These are phyloP conservation scores for Hesperia comma DNA, from an alignment of 2,888 invertebrate genomes.

Conservation along the genomic window DNA sequence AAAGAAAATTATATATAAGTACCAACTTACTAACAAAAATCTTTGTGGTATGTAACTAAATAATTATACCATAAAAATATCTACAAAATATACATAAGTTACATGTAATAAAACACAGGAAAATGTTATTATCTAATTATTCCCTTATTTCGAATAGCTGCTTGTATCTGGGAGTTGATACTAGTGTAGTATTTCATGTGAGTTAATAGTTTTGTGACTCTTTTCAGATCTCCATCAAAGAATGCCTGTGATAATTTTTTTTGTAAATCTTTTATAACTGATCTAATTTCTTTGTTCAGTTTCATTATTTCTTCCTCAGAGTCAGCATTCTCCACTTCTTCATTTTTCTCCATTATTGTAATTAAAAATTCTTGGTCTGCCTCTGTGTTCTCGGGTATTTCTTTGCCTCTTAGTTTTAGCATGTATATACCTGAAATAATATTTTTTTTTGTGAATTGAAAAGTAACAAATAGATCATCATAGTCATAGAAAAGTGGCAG, in stretches of 20 bases:
- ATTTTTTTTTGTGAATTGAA: neutral
- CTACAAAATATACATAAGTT: constrained; percentile 2
- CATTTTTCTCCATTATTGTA: constrained; percentile 95
- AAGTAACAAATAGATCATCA: too few species aligned
- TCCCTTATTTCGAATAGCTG: constrained; percentile 82
- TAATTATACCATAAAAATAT: neutral
- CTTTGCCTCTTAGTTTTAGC: constrained; percentile 86
- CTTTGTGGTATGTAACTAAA: neutral
- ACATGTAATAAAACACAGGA: neutral
- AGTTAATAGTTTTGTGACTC: constrained; percentile 87
- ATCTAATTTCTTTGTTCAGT: constrained; percentile 84
- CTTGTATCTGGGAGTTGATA: constrained; percentile 90
- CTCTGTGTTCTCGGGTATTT: constrained; percentile 87
- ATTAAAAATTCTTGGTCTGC: constrained; percentile 88
- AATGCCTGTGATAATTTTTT: constrained; percentile 86
- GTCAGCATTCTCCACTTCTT: constrained; percentile 89
- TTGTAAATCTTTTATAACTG: constrained; percentile 78
- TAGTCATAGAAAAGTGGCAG: too few species aligned
- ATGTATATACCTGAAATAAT: constrained; percentile 87
- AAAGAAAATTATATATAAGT: too few species aligned
- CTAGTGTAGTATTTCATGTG: constrained; percentile 94
- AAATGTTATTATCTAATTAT: constrained; percentile 70
- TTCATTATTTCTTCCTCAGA: constrained; percentile 82
- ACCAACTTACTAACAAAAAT: too few species aligned
- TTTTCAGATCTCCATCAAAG: constrained; percentile 83